Conservation (phyloP, 23 tunicate genomes). For the Trididemnum nubilum region DNA sequence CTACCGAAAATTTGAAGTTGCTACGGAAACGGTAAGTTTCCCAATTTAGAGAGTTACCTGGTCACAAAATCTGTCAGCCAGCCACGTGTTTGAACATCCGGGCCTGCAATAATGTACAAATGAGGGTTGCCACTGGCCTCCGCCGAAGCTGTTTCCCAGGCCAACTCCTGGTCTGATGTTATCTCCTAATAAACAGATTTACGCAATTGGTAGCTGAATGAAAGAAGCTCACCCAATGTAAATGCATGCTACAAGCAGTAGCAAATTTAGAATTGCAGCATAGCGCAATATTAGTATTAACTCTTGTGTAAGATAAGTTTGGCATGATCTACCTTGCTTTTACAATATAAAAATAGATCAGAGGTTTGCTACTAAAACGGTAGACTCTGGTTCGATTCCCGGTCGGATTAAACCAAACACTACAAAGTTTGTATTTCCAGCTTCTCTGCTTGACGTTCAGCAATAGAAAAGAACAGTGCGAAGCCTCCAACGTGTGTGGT, state of each 20-base stretch:
- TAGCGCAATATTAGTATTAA: not conserved
- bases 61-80: constrained; percentile 96
- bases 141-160: constrained; percentile 27
- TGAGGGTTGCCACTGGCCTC: constrained; percentile 38
- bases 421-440: not conserved
- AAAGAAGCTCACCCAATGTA: not conserved
- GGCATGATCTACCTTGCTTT: too few species aligned
- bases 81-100: constrained; percentile 84
- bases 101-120: constrained; percentile 57
- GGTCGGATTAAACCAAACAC: not conserved
- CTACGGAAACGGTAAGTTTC: too few species aligned
- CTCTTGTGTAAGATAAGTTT: not conserved
- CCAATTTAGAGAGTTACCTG: constrained; percentile 79
- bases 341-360: too few species aligned
- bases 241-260: too few species aligned
- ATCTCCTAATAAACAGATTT: constrained; percentile 39
- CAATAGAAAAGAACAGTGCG: not conserved
- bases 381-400: not conserved
- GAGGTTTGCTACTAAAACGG: not conserved
- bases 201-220: not conserved
- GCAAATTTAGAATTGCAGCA: not conserved
- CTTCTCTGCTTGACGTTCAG: not conserved
- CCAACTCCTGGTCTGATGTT: constrained; percentile 85
- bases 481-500: not conserved
- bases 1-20: too few species aligned